Conservation (phyloP, 2,888 invertebrate genomes). For the Eugnorisma glareosa region DNA sequence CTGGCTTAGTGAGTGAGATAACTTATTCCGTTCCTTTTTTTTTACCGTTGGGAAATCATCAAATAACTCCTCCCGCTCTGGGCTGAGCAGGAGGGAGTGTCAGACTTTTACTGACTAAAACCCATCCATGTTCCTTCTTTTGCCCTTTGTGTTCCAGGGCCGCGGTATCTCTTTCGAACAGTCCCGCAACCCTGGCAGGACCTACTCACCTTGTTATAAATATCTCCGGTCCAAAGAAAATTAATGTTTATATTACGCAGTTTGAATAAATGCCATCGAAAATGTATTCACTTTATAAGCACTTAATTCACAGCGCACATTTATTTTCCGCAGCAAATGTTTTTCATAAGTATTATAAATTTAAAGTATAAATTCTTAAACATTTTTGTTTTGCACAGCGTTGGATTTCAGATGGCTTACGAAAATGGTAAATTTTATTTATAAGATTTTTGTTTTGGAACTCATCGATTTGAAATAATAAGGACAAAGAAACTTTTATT, state of each 20-base stretch:
- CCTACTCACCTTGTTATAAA: not conserved
- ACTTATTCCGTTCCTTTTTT: too few relatives aligned
- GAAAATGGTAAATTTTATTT: constrained; percentile 83
- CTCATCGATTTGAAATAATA: not conserved
- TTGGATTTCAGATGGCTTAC: constrained; percentile 88
- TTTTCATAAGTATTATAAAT: constrained; percentile 61
- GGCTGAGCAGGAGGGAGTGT: too few relatives aligned
- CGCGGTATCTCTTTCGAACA: too few relatives aligned
- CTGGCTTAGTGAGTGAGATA: not conserved
- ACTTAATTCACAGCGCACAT: constrained; percentile 66
- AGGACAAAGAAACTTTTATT: not conserved
- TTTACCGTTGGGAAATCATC: too few relatives aligned
- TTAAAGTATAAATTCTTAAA: constrained; percentile 67
- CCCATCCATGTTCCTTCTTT: too few relatives aligned
- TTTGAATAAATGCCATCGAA: constrained; percentile 56
- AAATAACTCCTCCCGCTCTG: too few relatives aligned
- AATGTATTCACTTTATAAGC: constrained; percentile 55
- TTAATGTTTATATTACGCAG: constrained; percentile 26
- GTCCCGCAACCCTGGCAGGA: too few relatives aligned
- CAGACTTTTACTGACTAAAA: too few relatives aligned
- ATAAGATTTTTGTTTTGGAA: constrained; percentile 48
- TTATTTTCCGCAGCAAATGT: constrained; percentile 64
- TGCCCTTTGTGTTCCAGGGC: too few relatives aligned
- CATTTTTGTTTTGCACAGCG: constrained; percentile 86
- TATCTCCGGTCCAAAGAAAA: not conserved